phyloP scores from a whole-genome alignment of 2,888 invertebrate species.

The Limnephilus auricula region DNA sequence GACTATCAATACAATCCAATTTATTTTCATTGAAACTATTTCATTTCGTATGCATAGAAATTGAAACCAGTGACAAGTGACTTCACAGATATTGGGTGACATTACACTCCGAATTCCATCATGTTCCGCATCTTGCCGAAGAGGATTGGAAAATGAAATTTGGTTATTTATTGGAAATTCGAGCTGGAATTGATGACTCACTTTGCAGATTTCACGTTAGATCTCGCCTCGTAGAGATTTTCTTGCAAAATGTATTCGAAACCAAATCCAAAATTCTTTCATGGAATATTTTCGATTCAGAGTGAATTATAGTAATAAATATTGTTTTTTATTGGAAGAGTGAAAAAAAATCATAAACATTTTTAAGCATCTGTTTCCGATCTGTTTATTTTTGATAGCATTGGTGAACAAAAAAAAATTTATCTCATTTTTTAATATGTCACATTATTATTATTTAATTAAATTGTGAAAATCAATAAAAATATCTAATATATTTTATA shows the following conservation, averaged over 20 bases:
- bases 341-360: background rate
- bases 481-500: no score
- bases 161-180: background rate
- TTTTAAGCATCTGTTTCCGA: no score
- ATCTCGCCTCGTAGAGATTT: background rate
- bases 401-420: no score
- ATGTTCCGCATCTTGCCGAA: background rate
- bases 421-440: no score
- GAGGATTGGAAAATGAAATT: background rate
- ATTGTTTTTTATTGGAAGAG: background rate
- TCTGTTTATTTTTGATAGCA: no score
- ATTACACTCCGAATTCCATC: background rate
- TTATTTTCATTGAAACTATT: background rate
- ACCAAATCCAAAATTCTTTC: background rate
- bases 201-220: background rate
- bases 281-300: background rate
- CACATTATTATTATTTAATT: no score
- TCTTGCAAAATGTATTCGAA: background rate
- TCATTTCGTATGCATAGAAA: background rate
- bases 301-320: background rate
- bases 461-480: no score
- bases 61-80: background rate
- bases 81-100: background rate
- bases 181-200: background rate
- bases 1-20: background rate